Percentiles rank a stretch among this genome's conserved stretches.
These are phyloP conservation scores for Mionectes olivaceus DNA, from an alignment of 2,797 vertebrate genomes.

Conservation along the genomic window DNA sequence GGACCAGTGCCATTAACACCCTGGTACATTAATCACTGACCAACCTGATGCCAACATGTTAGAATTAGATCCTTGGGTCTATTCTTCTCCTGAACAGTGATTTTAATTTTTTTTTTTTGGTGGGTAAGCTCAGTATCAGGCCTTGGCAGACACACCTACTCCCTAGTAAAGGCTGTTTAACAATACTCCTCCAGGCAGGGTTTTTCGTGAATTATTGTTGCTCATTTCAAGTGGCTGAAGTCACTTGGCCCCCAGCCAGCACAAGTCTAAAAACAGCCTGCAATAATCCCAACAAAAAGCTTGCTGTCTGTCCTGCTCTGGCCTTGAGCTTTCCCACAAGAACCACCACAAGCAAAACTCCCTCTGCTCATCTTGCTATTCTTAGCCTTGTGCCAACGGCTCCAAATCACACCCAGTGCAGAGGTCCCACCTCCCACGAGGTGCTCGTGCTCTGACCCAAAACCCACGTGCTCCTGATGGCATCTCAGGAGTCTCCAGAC, in stretches of 20 bases:
- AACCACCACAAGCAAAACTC: neutral
- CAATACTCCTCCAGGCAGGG: constrained; percentile 17
- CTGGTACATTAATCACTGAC: neutral
- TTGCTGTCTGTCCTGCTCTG: neutral
- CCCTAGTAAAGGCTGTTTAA: neutral
- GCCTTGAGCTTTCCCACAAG: neutral
- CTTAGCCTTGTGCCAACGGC: neutral
- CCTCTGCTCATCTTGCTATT: neutral
- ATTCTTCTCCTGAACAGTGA: neutral
- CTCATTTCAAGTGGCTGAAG: constrained; percentile 25
- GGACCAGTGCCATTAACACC: neutral
- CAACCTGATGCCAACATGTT: neutral
- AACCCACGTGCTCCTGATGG: neutral
- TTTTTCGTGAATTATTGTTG: constrained; percentile 26
- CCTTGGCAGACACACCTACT: neutral
- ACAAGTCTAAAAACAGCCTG: neutral
- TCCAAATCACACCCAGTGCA: neutral
- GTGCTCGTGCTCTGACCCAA: neutral
- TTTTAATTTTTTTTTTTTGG: neutral
- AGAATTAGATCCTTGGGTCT: neutral
- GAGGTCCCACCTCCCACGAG: neutral
- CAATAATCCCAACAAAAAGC: neutral
- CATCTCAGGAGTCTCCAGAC: neutral
- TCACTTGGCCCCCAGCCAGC: constrained; percentile 28
- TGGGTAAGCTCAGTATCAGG: neutral